These are phyloP conservation scores for Momotus momota DNA, from an alignment of 2,797 vertebrate genomes.

Conservation along the genomic window DNA sequence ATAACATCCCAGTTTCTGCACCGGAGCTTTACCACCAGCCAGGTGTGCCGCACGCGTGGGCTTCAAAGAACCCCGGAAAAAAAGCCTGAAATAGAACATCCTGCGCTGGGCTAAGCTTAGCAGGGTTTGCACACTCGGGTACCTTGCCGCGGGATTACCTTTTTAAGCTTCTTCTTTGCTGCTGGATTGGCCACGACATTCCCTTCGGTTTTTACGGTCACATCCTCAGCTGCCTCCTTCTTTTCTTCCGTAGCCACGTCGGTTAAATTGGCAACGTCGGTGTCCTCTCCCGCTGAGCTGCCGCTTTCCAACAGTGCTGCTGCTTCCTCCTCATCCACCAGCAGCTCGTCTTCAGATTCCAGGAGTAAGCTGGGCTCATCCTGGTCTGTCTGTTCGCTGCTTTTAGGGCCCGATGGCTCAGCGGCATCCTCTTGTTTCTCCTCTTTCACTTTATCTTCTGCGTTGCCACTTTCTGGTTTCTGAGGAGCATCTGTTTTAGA, in stretches of 20 bases:
- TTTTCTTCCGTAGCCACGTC: constrained; percentile 78
- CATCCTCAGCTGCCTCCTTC: constrained; percentile 73
- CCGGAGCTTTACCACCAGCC: not conserved
- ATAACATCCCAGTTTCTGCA: not conserved
- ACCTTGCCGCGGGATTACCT: constrained; percentile 60
- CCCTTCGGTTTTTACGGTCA: constrained; percentile 69
- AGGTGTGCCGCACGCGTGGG: not conserved
- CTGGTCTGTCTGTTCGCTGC: constrained; percentile 76
- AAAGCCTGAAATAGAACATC: not conserved
- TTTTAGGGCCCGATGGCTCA: constrained; percentile 71
- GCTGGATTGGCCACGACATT: constrained; percentile 57
- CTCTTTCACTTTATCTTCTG: constrained; percentile 77
- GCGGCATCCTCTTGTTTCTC: constrained; percentile 78
- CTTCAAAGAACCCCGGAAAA: not conserved
- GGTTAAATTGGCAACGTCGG: constrained; percentile 77
- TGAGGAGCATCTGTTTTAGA: constrained; percentile 78
- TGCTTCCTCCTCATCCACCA: constrained; percentile 83
- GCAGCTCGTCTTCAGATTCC: constrained; percentile 82
- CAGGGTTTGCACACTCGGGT: not conserved
- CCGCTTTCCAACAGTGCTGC: constrained; percentile 82
- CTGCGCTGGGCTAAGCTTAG: not conserved
- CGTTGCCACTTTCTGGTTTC: constrained; percentile 69
- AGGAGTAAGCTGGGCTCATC: constrained; percentile 78
- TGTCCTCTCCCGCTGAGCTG: constrained; percentile 82
- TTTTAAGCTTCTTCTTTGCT: constrained; percentile 82